phyloP scores from a whole-genome alignment of 2,888 invertebrate genomes.

The Oscheius onirici region DNA sequence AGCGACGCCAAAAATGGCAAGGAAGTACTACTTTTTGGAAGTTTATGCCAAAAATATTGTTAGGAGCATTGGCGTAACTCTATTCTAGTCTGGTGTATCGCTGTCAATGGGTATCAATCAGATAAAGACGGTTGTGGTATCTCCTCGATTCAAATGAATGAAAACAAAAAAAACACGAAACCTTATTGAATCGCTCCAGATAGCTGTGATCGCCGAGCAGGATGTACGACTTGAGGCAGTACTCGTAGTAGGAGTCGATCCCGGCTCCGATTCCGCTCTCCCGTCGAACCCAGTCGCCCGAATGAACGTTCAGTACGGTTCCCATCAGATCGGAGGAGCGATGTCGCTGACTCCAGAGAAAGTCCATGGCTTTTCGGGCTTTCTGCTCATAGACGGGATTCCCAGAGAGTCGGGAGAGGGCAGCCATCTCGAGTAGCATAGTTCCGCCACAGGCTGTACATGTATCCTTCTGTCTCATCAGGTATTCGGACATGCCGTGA shows the following conservation, averaged over 20 bases:
- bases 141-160: neutral
- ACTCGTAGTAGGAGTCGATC: constrained; percentile 98
- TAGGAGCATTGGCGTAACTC: too few relatives aligned
- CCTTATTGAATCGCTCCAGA: constrained; percentile 86
- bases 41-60: too few relatives aligned
- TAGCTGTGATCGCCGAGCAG: constrained; percentile 90
- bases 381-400: constrained; percentile 91
- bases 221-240: constrained; percentile 95
- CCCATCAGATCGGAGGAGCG: constrained; percentile 90
- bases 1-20: too few relatives aligned
- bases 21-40: too few relatives aligned
- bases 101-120: too few relatives aligned
- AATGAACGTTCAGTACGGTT: constrained; percentile 94
- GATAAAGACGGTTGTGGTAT: too few relatives aligned
- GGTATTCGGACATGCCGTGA: constrained; percentile 66
- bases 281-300: constrained; percentile 94
- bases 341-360: constrained; percentile 92
- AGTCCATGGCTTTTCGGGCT: constrained; percentile 89
- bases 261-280: constrained; percentile 99
- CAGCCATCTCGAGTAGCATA: constrained; percentile 96
- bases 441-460: constrained; percentile 98
- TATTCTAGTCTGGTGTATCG: too few relatives aligned
- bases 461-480: constrained; percentile 63
- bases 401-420: constrained; percentile 82
- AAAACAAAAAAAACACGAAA: constrained; percentile 19